Evolutionary conservation across 2,888 invertebrate species (phyloP).

Genomic region (Macrophya alboannulata): DNA sequence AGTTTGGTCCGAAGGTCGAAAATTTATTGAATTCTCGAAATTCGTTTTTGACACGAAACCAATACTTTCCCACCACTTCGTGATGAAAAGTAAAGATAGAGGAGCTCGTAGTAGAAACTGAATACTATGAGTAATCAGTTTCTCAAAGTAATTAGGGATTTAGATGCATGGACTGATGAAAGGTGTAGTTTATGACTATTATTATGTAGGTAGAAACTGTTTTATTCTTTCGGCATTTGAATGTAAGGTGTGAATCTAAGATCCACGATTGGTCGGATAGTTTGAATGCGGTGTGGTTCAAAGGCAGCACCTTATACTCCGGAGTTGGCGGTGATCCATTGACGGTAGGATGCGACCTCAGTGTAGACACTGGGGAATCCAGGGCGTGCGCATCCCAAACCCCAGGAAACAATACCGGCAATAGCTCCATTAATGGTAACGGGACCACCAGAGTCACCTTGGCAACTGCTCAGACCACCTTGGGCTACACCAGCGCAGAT

Average conservation of each 20-base stretch:
- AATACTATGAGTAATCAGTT: no score
- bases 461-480: constrained; percentile 79
- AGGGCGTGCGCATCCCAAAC: constrained; percentile 81
- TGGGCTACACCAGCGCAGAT: constrained; percentile 82
- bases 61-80: no score
- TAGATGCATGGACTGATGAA: neutral
- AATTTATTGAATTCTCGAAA: no score
- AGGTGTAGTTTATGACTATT: neutral
- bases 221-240: neutral
- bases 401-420: constrained; percentile 82
- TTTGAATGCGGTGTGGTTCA: neutral
- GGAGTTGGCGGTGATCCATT: constrained; percentile 73
- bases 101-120: neutral
- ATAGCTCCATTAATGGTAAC: constrained; percentile 79
- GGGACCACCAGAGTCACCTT: constrained; percentile 83
- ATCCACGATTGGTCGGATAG: neutral
- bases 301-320: neutral
- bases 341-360: constrained; percentile 79
- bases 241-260: neutral
- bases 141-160: no score
- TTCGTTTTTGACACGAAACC: no score
- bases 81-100: no score
- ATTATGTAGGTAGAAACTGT: neutral
- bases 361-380: constrained; percentile 81
- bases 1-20: no score